These are phyloP conservation scores for Sebastes matsubarae DNA, from an alignment of 2,797 vertebrate genomes.

Conservation along the genomic window DNA sequence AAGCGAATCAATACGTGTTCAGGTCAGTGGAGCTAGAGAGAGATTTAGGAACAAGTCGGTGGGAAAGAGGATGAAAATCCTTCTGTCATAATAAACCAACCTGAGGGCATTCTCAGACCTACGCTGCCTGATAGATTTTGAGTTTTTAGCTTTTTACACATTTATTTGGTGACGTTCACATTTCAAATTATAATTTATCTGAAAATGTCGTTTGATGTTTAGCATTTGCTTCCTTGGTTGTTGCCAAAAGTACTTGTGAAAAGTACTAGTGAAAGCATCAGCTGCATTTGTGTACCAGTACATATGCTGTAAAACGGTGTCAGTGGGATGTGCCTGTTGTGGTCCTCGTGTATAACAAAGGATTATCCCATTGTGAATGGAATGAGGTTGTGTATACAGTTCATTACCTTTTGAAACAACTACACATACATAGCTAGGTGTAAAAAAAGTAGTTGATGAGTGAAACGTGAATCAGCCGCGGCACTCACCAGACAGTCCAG, in stretches of 20 bases:
- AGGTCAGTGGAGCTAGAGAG: constrained; percentile 39
- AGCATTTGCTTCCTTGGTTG: neutral
- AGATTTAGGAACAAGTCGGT: constrained; percentile 42
- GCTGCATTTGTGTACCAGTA: neutral
- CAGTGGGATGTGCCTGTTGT: neutral
- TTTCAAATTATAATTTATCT: constrained; percentile 2
- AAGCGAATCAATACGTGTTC: constrained; percentile 65
- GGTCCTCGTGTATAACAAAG: constrained; percentile 1
- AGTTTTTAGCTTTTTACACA: neutral
- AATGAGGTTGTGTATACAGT: neutral
- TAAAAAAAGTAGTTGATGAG: constrained; percentile 9
- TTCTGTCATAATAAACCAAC: constrained; percentile 30
- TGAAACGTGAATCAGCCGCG: neutral
- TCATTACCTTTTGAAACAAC: constrained; percentile 3
- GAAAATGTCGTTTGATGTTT: neutral
- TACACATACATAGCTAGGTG: neutral
- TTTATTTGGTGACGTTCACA: constrained; percentile 1
- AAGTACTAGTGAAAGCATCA: constrained; percentile 8
- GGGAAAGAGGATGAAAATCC: constrained; percentile 40
- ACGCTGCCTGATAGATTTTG: neutral
- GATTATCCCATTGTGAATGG: constrained; percentile 15
- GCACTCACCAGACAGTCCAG: constrained; percentile 93
- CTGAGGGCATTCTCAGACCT: constrained; percentile 16
- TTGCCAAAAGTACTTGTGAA: constrained; percentile 5
- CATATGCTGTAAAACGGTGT: constrained; percentile 2